Evolutionary conservation across 2,797 vertebrate genomes (phyloP).

Genomic region (Micromesistius poutassou): DNA sequence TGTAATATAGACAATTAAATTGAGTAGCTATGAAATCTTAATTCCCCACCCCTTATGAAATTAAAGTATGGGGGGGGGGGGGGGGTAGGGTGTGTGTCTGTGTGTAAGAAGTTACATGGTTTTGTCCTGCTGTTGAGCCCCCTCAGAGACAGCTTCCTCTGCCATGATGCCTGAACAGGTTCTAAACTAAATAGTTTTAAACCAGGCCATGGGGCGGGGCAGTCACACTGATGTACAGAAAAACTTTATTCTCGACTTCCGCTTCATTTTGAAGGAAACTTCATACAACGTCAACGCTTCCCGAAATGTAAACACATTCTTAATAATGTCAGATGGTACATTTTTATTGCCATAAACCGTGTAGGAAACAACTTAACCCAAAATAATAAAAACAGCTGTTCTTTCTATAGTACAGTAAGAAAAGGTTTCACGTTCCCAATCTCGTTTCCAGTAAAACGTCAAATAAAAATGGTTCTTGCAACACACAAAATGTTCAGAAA

Average conservation of each 20-base stretch:
- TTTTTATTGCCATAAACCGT: conserved; percentile 80
- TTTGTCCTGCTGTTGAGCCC: neutral
- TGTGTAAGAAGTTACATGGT: neutral
- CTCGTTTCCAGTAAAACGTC: conserved; percentile 50
- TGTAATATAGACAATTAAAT: neutral
- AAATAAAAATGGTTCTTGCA: conserved; percentile 45
- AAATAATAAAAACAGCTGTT: conserved; percentile 64
- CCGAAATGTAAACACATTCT: conserved; percentile 56
- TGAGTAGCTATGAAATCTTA: neutral
- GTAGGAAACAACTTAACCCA: conserved; percentile 64
- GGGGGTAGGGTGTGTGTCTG: neutral
- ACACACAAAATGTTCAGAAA: conserved; percentile 3
- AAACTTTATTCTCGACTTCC: conserved; percentile 36
- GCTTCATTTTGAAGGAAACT: conserved; percentile 1
- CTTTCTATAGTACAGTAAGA: conserved; percentile 66
- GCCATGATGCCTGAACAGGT: too few relatives aligned
- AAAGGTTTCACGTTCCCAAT: conserved; percentile 45
- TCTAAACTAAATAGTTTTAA: too few relatives aligned
- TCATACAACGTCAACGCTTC: conserved; percentile 6
- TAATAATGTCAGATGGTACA: conserved; percentile 61
- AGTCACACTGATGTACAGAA: conserved; percentile 9
- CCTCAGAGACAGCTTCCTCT: neutral
- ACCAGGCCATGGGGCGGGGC: neutral
- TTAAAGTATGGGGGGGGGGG: too few relatives aligned
- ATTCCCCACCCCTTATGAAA: neutral